Base-by-base conservation (phyloP, 2,888 invertebrate genomes). In the Globia sparganii region DNA sequence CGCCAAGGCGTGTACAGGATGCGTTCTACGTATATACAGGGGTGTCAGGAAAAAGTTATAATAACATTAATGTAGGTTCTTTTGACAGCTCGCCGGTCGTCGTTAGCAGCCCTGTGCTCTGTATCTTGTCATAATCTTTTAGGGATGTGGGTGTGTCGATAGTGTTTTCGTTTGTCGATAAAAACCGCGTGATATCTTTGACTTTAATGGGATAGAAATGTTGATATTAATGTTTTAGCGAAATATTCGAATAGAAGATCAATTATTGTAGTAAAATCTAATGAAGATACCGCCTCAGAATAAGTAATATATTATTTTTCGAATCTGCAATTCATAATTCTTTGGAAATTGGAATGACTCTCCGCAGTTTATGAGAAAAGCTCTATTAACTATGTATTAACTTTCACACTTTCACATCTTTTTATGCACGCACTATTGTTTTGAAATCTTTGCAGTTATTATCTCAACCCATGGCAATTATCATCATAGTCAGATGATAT, bases 31-130 rank as follows among this genome's bases (percentile, higher is more conserved):
- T 89, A 88, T 89, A 92, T 80, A 81, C 73, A 67, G 92, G 93
- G 91, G 92, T 92, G 93, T 92, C 94, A 94, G 93, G 95, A 95
- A 96, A 95, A 96, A 96, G 94, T 96, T 96, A 96, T 96, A 96
- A 96, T 96, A 96, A 95, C 95, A 94, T 96, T 96, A 96, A 95
- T 95, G 96, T 96, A 95, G 96, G 95, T 96, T 95, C 96, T 96
- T 96, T 96, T 96, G 96, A 96, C 96, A 95, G 95, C 94, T 93
- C 94, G 91, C 92, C 91, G 93, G 91, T 91, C 94, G 95, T 96
- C 96, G 96, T 96, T 96, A 95, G 96, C 95, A 94, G 94, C 95
- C 96, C 95, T 94, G 95, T 89, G 93, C 94, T 91, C 94, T 96
- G 96, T 95, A 95, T 96, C 96, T 96, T 96, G 95, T 96, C 96